A percentile compares a stretch with the other conserved stretches of the same genome.
These are phyloP conservation scores for Protonemura montana DNA, from an alignment of 2,888 invertebrate genomes.

Conservation along the genomic window DNA sequence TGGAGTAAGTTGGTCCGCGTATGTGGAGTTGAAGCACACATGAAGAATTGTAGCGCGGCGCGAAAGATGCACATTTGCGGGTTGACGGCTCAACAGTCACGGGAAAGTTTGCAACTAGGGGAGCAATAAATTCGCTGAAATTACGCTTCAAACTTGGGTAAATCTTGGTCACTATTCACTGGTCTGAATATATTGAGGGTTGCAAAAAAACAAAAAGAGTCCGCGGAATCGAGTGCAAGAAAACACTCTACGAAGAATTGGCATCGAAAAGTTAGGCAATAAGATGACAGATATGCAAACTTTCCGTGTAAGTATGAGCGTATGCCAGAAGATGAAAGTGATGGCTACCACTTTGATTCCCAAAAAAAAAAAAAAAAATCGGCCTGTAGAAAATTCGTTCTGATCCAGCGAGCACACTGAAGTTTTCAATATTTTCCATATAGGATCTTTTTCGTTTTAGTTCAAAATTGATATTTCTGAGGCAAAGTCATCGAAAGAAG, in stretches of 20 bases:
- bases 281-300: background rate
- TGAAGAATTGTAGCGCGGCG: background rate
- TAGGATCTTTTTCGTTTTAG: background rate
- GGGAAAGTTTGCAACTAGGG: constrained; percentile 14
- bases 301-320: background rate
- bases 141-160: constrained; percentile 30
- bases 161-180: constrained; percentile 25
- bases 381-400: background rate
- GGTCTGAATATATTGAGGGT: constrained; percentile 20
- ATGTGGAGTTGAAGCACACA: background rate
- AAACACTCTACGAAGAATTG: constrained; percentile 15
- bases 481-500: constrained; percentile 5
- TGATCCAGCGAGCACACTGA: background rate
- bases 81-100: constrained; percentile 17
- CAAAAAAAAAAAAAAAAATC: background rate
- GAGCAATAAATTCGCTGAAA: constrained; percentile 19
- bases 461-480: constrained; percentile 33
- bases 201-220: constrained; percentile 15
- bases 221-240: background rate
- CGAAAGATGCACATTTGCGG: constrained; percentile 2
- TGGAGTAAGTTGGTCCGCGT: background rate
- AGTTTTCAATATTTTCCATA: background rate
- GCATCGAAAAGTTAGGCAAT: background rate
- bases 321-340: constrained; percentile 13
- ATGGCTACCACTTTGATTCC: constrained; percentile 12